Evolutionary conservation across 2,888 invertebrate species (phyloP).

Genomic region (Hetaerina titia): DNA sequence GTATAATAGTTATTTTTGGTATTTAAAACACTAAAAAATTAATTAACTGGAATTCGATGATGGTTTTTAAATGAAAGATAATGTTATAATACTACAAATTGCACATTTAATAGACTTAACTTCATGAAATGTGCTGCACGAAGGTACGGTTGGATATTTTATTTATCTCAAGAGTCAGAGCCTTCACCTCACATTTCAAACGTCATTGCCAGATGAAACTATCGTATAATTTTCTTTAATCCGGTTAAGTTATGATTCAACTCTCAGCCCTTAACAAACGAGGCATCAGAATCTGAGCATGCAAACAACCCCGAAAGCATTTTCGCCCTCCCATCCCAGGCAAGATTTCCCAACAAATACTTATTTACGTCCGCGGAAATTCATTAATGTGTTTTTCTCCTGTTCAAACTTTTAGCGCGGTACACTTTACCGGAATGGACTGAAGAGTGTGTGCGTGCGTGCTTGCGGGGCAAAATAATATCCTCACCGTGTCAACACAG

Average conservation of each 20-base stretch:
- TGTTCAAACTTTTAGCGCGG: constrained; percentile 5
- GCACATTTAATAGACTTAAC: too few relatives aligned
- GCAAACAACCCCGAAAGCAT: not conserved
- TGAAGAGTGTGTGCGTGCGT: not conserved
- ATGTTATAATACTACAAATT: too few relatives aligned
- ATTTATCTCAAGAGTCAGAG: too few relatives aligned
- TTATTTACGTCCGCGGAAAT: not conserved
- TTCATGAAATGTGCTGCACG: too few relatives aligned
- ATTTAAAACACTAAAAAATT: too few relatives aligned
- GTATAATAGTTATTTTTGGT: too few relatives aligned
- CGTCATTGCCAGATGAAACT: too few relatives aligned
- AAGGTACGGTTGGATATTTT: too few relatives aligned
- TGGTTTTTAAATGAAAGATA: too few relatives aligned
- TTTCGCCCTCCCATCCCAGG: not conserved
- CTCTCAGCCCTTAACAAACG: not conserved
- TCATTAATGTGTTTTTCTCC: not conserved
- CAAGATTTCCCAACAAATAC: constrained; percentile 18
- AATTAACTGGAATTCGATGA: too few relatives aligned
- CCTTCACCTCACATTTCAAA: too few relatives aligned
- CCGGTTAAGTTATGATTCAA: not conserved
- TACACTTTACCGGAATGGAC: not conserved
- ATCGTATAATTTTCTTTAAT: too few relatives aligned
- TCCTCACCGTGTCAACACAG: constrained; percentile 5
- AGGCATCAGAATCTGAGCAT: not conserved
- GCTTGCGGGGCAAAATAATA: not conserved